Evolutionary conservation across 2,797 vertebrate species (phyloP).

Genomic region (Myotis planiceps): DNA sequence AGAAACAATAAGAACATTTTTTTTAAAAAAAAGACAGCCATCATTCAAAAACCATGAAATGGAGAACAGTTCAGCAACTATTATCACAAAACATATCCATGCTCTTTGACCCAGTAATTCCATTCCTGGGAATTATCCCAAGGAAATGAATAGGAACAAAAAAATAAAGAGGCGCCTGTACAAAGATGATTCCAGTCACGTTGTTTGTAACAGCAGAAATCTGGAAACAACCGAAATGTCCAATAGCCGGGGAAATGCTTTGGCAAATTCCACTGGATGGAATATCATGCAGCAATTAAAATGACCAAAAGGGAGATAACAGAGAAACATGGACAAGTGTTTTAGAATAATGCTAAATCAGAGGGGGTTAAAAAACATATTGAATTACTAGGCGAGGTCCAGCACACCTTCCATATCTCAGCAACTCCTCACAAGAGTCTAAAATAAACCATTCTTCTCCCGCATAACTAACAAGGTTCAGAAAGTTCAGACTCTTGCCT

Average conservation of each 20-base stretch:
- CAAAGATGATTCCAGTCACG: slow-evolving; percentile 2
- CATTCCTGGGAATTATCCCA: slow-evolving; percentile 55
- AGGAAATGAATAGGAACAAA: slow-evolving; percentile 65
- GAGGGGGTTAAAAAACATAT: neutral
- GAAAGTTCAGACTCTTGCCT: neutral
- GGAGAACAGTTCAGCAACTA: neutral
- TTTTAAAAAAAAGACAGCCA: neutral
- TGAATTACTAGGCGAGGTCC: neutral
- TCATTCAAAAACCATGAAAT: neutral
- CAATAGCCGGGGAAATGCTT: neutral
- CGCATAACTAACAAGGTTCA: neutral
- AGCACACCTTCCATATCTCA: neutral
- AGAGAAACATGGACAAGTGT: neutral
- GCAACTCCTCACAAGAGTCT: neutral
- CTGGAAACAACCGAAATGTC: slow-evolving; percentile 59
- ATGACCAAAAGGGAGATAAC: neutral
- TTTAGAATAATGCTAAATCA: neutral
- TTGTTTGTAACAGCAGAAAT: slow-evolving; percentile 40
- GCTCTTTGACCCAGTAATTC: slow-evolving; percentile 39
- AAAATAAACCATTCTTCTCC: neutral
- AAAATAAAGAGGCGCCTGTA: slow-evolving; percentile 13
- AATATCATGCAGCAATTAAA: neutral
- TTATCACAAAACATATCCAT: neutral
- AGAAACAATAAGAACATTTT: neutral
- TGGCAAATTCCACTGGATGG: neutral